Evolutionary conservation across 2,113 vertebrate species (phyloP), one percentile per base, ranked within the genome.

Genomic region (Colaptes auratus): DNA sequence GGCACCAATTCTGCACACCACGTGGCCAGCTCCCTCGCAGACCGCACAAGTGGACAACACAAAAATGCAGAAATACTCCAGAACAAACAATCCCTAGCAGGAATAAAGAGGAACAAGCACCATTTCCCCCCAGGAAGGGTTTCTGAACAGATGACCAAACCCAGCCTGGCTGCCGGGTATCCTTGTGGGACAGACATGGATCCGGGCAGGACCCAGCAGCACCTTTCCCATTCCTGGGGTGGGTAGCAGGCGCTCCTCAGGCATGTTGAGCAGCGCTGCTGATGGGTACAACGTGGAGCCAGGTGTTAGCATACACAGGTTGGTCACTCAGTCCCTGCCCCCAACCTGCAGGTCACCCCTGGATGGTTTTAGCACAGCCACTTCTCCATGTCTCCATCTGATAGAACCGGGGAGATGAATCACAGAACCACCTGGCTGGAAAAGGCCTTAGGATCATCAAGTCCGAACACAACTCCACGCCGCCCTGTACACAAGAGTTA

Each of bases 251-350:
- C 18, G 35, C 60, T 46, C 35, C 7, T 31, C 1, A 3, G 39
- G 16, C 35, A 50, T 2, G 0, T 9, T 76, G 21, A 63, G 64
- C 48, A 42, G 66, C 3, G 12, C 33, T 42, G 71, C 17, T 5
- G 0, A 10, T 2, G 1, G 58, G 33, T 3, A 16, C 24, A 19
- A 48, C 36, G 12, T 4, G 0, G 55, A 24, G 48, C 24, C 71
- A 46, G 27, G 10, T 2, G 0, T 7, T 24, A 15, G 17, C 6
- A 0, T 3, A 23, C 23, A 4, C 10, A 13, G 30, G 50, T 33
- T 52, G 10, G 4, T 15, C 5, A 14, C 15, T 19, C 11, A 7
- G 4, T 7, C 67, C 52, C 58, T 69, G 28, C 16, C 46, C 7
- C 25, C 15, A 56, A 1, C 7, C 50, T 39, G 28, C 55, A 65